These are phyloP conservation scores for Halictus rubicundus DNA, from an alignment of 1,140 invertebrate species.

Conservation along the genomic window DNA sequence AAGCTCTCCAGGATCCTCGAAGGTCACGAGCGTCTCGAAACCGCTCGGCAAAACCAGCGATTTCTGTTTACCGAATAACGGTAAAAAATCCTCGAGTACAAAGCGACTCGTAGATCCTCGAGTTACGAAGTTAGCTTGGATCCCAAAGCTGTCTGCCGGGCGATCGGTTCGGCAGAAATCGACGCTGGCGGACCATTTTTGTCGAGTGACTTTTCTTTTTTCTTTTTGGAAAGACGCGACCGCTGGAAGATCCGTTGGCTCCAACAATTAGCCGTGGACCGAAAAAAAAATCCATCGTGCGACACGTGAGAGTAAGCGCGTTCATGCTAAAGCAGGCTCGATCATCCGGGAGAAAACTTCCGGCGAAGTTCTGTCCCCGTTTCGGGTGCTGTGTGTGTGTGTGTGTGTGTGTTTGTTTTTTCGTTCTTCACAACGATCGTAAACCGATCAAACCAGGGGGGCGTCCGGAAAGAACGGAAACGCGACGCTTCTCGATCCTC, in stretches of 20 bases:
- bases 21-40: too few relatives aligned
- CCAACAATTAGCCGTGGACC: constrained; percentile 57
- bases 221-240: constrained; percentile 21
- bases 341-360: constrained; percentile 17
- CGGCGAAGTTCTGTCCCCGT: constrained; percentile 12
- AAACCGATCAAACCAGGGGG: constrained; percentile 25
- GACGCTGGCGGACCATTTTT: too few relatives aligned
- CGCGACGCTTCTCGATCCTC: neutral
- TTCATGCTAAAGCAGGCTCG: constrained; percentile 71
- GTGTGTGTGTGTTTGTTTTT: too few relatives aligned
- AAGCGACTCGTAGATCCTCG: too few relatives aligned
- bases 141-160: too few relatives aligned
- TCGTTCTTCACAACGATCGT: constrained; percentile 46
- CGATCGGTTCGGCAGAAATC: too few relatives aligned
- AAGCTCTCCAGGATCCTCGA: neutral
- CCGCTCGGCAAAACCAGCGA: too few relatives aligned
- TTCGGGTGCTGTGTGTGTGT: too few relatives aligned
- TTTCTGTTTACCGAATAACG: too few relatives aligned
- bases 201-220: neutral
- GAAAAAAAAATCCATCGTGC: constrained; percentile 67
- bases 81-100: too few relatives aligned
- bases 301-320: constrained; percentile 73
- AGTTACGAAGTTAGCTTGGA: too few relatives aligned
- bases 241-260: constrained; percentile 24
- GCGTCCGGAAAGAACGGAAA: neutral